These are phyloP conservation scores for Lepidocyrtinus sp. DNA, from an alignment of 2,888 invertebrate genomes.

Conservation along the genomic window DNA sequence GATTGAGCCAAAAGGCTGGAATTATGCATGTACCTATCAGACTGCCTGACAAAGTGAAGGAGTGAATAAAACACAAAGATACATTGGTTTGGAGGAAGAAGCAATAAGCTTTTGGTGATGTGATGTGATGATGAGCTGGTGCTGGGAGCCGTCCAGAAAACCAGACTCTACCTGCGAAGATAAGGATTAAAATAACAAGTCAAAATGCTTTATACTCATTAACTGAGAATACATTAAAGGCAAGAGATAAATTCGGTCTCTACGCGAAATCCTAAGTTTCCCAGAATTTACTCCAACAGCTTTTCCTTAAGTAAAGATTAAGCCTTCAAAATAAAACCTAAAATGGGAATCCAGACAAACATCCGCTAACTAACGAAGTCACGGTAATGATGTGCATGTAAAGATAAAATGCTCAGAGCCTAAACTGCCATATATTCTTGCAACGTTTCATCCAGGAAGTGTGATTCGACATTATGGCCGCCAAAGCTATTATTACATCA, in stretches of 20 bases:
- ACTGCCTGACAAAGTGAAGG: background rate
- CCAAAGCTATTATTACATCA: no score
- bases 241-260: constrained; percentile 32
- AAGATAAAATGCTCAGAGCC: no score
- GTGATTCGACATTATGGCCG: no score
- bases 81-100: no score
- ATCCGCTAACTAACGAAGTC: no score
- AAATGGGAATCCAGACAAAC: no score
- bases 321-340: no score
- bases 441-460: no score
- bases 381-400: no score
- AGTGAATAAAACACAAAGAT: background rate
- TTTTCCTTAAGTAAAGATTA: no score
- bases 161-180: constrained; percentile 40
- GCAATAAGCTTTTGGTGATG: background rate
- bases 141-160: constrained; percentile 28
- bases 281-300: background rate
- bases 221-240: constrained; percentile 45
- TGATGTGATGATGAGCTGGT: background rate
- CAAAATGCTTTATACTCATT: constrained; percentile 54
- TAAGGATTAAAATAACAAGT: constrained; percentile 57
- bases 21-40: background rate
- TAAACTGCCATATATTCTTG: no score
- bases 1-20: constrained; percentile 23
- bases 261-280: background rate